Base-by-base conservation (phyloP, 2,888 invertebrate genomes). In the Lithophane ornitopus region DNA sequence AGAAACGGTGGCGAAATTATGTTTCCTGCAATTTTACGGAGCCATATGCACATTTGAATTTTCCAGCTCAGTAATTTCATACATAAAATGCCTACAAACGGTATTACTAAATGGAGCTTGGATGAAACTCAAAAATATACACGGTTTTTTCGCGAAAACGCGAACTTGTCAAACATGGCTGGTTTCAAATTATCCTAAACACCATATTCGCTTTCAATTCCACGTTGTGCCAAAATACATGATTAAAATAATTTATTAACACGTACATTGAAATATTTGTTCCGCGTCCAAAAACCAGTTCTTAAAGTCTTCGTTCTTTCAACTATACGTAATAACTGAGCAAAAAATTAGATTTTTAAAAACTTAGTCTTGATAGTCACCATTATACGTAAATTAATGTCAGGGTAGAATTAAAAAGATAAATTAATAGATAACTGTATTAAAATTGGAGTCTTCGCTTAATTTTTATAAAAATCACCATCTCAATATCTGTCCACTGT, bases 311-410 rank as follows among this genome's bases (percentile, higher is more conserved):
- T 86, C 82, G 84, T 85, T 88, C 41, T 81, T 89, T 91, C 89
- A 91, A 90, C 88, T 90, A 94, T 95, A 95, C 94, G 94, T 95
- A 94, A 95, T 89, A 90, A 89, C 91, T 89, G 93, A 95, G 93
- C 94, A 95, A 95, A 93, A 80, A 92, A 92, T 93, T 95, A 94
- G 94, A 89, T 91, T 87, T 90, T 91, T 91, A 92, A 94, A 78
- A 93, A 93, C 90, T 94, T 96, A 96, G 95, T 94, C 92, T 95
- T 95, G 91, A 94, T 96, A 96, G 95, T 95, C 97, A 98, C 98
- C 97, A 97, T 98, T 97, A 98, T 98, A 98, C 98, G 98, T 98
- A 98, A 98, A 98, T 98, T 98, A 97, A 97, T 98, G 98, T 98
- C 98, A 98, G 98, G 98, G 98, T 98, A 96, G 96, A 95, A 90